Base-by-base conservation (phyloP, 2,888 invertebrate genomes). In the Dryococelus australis region DNA sequence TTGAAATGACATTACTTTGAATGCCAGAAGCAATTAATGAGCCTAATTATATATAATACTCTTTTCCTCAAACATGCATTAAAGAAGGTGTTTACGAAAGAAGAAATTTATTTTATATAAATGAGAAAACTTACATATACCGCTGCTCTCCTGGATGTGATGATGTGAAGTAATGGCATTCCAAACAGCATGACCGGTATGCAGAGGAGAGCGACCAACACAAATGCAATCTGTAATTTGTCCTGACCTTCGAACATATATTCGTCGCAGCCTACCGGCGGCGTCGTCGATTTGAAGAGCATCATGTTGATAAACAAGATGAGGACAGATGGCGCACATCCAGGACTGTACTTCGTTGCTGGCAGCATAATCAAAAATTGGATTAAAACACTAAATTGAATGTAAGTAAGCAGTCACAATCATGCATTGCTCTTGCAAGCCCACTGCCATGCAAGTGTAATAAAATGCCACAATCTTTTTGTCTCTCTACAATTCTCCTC, bases 301-400 rank as follows among this genome's bases (percentile, higher is more conserved):
- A 94, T 94, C 95, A 95, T 95, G 91, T 94, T 94, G 91, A 95
- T 95, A 89, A 94, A 93, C 88, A 93, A 93, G 89, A 95, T 94
- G 27, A 95, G 93, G 51, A 95, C 92, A 86, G 94, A 93, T n/a
- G 95, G 95, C 6, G 95, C 94, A 90, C 93, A 93, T 4, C 85
- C 85, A 8, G 87, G 47, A n/a, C 87, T 85, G 26, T 84, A 87
- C 47, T 85, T 85, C 26, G 81, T 85, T 20, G 83, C 83, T 83
- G 43, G 28, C 28, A 83, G 28, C 27, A 83, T 8, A 83, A n/a
- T 35, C 10, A 83, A 80, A 80, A 80, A 80, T 80, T 80, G 12
- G 47, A 10, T 47, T 47, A 35, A 35, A 3, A 35, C 35, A 35
- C 35, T 35, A 3, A 35, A 35, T 1, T 35, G 35, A 35, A 35